These are phyloP conservation scores for Sipunculus nudus DNA, from an alignment of 2,888 invertebrate species.

Conservation along the genomic window DNA sequence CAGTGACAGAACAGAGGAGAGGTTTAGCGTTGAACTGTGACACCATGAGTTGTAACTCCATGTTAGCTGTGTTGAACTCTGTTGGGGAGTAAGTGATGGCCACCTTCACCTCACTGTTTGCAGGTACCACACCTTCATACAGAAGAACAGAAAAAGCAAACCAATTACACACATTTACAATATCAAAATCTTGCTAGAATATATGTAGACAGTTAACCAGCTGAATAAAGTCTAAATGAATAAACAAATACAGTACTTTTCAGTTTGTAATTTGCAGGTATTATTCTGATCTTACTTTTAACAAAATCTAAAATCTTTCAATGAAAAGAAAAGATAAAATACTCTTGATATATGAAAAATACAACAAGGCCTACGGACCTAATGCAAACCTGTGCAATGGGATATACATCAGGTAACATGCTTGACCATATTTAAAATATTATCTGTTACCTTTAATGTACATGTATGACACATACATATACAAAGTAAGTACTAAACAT, in stretches of 20 bases:
- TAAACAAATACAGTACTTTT: not conserved
- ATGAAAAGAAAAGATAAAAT: not conserved
- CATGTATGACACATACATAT: too few species aligned
- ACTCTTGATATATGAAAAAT: not conserved
- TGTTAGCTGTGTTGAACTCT: conserved; percentile 61
- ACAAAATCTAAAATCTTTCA: too few species aligned
- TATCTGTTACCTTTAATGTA: too few species aligned
- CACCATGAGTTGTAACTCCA: conserved; percentile 60
- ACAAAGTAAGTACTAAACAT: too few species aligned
- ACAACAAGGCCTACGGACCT: too few species aligned
- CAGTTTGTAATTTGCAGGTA: too few species aligned
- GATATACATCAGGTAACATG: too few species aligned
- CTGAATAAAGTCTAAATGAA: not conserved
- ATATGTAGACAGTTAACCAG: not conserved
- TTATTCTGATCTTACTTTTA: too few species aligned
- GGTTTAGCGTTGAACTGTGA: conserved; percentile 65
- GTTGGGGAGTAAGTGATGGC: conserved; percentile 61
- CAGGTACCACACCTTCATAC: conserved; percentile 60
- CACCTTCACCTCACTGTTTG: conserved; percentile 57
- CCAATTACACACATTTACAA: not conserved
- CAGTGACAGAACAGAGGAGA: conserved; percentile 59
- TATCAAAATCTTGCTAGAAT: not conserved
- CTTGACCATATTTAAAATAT: too few species aligned
- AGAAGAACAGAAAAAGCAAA: not conserved
- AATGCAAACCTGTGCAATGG: too few species aligned